Evolutionary conservation across 2,888 invertebrate species (phyloP), one percentile per base, ranked within the genome.

Genomic region (Halictus ligatus): DNA sequence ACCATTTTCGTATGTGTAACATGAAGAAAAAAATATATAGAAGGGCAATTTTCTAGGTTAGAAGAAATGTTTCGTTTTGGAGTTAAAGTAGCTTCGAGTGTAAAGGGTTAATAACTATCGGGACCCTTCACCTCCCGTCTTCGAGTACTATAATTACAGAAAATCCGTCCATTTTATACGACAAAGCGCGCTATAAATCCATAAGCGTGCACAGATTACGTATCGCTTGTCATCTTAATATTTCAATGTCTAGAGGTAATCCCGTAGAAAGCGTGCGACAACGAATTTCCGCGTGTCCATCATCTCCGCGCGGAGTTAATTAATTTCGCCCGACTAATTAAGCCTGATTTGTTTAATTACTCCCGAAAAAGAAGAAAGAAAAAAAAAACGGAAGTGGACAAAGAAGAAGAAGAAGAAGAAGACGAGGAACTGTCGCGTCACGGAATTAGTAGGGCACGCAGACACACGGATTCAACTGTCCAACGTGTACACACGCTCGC

Each of bases 381-480:
- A 5, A 69, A 69, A 40, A 67, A 29, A 29, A 35, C 67, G 67
- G 60, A 60, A 60, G 58, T 25, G 58, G 12, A 5, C 12, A 58
- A 79, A 35, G 67, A 35, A 29, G 67, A 67, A 12, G 60, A 25
- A 29, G 18, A 67, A 67, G 67, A 35, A 8, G 35, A 67, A 21
- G 29, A 67, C 7, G 67, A 67, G 35, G 67, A 74, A 81, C 69
- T 74, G 74, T 82, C 60, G 69, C 75, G 46, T 75, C 58, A 25
- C n/a, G 72, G 46, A 77, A 73, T 85, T 82, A 88, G 82, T 84
- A 72, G 83, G 87, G 86, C 76, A 81, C 87, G 79, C 87, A 84
- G 73, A 86, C 85, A 88, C 78, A 85, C 86, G 80, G 76, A 80
- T 78, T 67, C 75, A 77, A 75, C 79, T 83, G 78, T 84, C 79